Evolutionary conservation across 2,797 vertebrate species (phyloP), one percentile per base, ranked within the genome.

Genomic region (Eupleurogrammus muticus): DNA sequence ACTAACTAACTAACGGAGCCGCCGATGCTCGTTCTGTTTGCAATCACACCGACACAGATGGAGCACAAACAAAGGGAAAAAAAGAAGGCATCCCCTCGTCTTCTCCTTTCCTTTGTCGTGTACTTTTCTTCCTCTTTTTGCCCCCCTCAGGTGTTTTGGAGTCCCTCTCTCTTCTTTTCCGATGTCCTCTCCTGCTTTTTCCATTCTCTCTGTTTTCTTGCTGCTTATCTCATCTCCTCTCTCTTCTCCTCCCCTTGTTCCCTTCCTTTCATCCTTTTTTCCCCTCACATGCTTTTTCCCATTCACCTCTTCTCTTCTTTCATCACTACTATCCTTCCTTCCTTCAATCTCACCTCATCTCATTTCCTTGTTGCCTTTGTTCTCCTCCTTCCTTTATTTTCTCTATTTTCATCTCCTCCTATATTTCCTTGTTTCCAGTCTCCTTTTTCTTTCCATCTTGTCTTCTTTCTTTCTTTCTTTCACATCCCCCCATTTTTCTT

Each of bases 1-100:
- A 92, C 92, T 87, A 92, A 91, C 92, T 86, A 89, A 90, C 85
- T 86, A 88, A 87, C 84, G 64, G 78, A 90, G 84, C 84, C 86
- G 87, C 83, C 85, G 79, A 85, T 85, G 87, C 82, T 87, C 69
- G 83, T 90, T 86, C 83, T 84, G 82, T 90, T 87, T 89, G 87
- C 77, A 88, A 92, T 90, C 87, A 83, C 14, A 65, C 69, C 74
- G 40, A 74, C 81, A 55, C 82, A 89, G 73, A 90, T 70, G 69
- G 73, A 90, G 77, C 57, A 80, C 80, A 86, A 88, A 90, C 77
- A 87, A 90, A 87, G 77, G n/a, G n/a, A 75, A 17, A 50, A 83
- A 55, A 17, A 13, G 16, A 2, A 52, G 13, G 55, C 23, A 19
- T 47, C 70, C 46, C 32, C 20, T 32, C 2, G 12, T 70, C 54